These are phyloP conservation scores for Protonibea diacanthus DNA, from an alignment of 2,797 vertebrate genomes.

Conservation along the genomic window DNA sequence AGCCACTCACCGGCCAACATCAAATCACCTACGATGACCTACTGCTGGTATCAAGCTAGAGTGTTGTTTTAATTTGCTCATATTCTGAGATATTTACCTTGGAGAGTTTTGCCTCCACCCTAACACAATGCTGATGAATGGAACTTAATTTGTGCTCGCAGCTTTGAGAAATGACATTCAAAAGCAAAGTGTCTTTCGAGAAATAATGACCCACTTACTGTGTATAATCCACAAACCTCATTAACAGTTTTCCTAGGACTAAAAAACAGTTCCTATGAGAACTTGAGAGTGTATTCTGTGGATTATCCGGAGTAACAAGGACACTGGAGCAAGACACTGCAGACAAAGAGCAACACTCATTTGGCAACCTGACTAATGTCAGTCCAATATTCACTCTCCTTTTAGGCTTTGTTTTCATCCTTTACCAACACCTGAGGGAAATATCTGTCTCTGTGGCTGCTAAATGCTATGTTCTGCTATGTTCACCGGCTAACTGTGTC, in stretches of 20 bases:
- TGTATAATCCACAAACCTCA: not conserved
- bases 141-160: slow-evolving; percentile 4
- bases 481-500: not conserved
- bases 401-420: not conserved
- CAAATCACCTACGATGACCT: not conserved
- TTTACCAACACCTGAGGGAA: not conserved
- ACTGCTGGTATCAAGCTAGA: not conserved
- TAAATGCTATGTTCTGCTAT: not conserved
- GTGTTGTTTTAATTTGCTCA: not conserved
- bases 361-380: not conserved
- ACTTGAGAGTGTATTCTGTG: not conserved
- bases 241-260: not conserved
- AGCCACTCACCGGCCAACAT: not conserved
- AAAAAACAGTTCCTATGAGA: not conserved
- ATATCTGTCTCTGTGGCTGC: not conserved
- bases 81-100: not conserved
- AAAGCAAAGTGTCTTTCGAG: not conserved
- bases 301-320: not conserved
- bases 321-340: not conserved
- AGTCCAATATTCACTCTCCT: not conserved
- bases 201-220: not conserved
- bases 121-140: not conserved
- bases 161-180: not conserved
- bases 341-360: slow-evolving; percentile 7
- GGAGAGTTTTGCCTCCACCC: not conserved